A percentile compares a stretch with the other conserved stretches of the same genome.
Conservation (phyloP, 2,797 vertebrate genomes). For the Nothura maculosa region DNA sequence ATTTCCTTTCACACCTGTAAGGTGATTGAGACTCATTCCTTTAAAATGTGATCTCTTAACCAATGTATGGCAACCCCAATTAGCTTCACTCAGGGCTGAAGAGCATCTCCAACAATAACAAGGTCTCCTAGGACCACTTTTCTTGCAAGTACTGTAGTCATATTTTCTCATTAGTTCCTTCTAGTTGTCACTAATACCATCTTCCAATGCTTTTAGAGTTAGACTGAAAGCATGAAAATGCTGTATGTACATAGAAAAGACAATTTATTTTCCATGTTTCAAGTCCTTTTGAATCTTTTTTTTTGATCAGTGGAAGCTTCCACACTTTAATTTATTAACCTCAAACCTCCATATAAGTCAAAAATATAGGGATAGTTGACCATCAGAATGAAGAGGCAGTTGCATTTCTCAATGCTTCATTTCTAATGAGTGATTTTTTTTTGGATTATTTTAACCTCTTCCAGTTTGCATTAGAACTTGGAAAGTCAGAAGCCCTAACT, state of each 20-base stretch:
- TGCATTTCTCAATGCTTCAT: background rate
- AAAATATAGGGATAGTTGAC: conserved; percentile 44
- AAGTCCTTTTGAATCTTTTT: conserved; percentile 68
- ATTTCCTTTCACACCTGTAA: conserved; percentile 72
- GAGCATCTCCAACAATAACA: conserved; percentile 87
- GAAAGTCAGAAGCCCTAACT: background rate
- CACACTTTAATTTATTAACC: conserved; percentile 77
- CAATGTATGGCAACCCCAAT: conserved; percentile 87
- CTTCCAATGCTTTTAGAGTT: conserved; percentile 76
- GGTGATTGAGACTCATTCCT: conserved; percentile 71
- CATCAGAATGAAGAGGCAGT: background rate
- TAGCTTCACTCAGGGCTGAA: conserved; percentile 84
- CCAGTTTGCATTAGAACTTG: background rate
- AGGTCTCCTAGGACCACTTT: conserved; percentile 89
- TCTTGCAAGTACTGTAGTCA: conserved; percentile 76
- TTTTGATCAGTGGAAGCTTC: conserved; percentile 68
- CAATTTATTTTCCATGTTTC: conserved; percentile 75
- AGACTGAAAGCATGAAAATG: conserved; percentile 73
- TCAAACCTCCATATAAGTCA: conserved; percentile 69
- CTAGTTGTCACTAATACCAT: conserved; percentile 82
- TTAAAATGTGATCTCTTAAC: conserved; percentile 77
- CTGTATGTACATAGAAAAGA: conserved; percentile 60
- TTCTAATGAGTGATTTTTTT: background rate
- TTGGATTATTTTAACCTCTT: background rate
- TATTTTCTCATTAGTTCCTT: conserved; percentile 89